Evolutionary conservation across 64 coral and sea anemone species (phyloP).

Genomic region (Montipora foliosa): DNA sequence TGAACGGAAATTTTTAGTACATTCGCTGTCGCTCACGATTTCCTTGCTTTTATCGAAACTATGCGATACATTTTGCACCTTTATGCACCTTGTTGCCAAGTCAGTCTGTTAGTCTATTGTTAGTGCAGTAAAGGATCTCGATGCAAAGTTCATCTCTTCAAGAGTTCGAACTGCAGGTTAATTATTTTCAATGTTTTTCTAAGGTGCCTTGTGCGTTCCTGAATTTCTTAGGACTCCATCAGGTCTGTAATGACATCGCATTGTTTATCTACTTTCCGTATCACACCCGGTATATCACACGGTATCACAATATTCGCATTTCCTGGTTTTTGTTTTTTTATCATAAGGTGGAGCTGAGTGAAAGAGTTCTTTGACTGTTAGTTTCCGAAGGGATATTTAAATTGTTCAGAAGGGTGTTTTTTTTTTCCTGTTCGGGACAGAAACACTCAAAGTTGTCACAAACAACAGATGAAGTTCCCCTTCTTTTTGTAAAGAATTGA

Average conservation of each 20-base stretch:
- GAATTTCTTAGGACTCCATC: not conserved
- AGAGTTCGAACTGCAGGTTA: not conserved
- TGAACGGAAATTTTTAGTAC: slow-evolving; percentile 21
- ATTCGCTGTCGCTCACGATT: slow-evolving; percentile 49
- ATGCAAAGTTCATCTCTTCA: not conserved
- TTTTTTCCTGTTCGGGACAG: not conserved
- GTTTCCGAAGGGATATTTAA: not conserved
- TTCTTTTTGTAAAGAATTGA: not conserved
- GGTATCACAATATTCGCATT: not conserved
- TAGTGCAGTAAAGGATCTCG: not conserved
- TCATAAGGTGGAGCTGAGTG: not conserved
- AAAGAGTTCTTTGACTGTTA: not conserved
- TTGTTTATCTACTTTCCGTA: not conserved
- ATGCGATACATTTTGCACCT: too few relatives aligned
- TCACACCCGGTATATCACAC: too few relatives aligned
- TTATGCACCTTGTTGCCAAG: not conserved
- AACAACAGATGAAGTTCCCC: not conserved
- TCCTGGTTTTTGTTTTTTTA: not conserved
- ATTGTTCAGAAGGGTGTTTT: not conserved
- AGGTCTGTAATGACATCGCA: not conserved
- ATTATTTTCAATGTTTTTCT: not conserved
- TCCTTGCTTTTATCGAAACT: slow-evolving; percentile 25
- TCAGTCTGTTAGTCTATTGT: not conserved
- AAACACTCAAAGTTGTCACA: not conserved
- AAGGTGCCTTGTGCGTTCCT: not conserved